Evolutionary conservation across 2,888 invertebrate species (phyloP).

Genomic region (Ametastegia equiseti): DNA sequence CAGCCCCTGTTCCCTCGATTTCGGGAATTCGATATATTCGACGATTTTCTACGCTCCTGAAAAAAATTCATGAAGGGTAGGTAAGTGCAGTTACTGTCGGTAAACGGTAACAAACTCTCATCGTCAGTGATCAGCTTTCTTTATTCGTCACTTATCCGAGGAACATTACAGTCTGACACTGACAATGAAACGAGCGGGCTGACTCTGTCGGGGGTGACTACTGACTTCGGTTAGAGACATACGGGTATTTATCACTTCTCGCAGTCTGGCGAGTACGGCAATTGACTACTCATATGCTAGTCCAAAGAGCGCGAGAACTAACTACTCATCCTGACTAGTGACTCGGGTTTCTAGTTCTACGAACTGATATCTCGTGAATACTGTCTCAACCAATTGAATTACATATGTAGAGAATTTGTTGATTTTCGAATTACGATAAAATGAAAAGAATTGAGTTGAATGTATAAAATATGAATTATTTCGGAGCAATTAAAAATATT

Average conservation of each 20-base stretch:
- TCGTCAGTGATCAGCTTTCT: background rate
- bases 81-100: background rate
- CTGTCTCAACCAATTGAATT: too few relatives aligned
- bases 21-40: slow-evolving; percentile 54
- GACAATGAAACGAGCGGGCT: too few relatives aligned
- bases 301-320: background rate
- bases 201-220: too few relatives aligned
- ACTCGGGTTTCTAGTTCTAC: too few relatives aligned
- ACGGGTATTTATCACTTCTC: background rate
- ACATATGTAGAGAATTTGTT: too few relatives aligned
- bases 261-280: background rate
- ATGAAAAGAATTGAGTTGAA: background rate
- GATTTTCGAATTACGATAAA: background rate
- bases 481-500: too few relatives aligned
- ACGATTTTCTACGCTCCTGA: slow-evolving; percentile 60
- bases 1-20: slow-evolving; percentile 57
- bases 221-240: too few relatives aligned
- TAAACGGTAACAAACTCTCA: background rate
- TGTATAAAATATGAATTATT: background rate
- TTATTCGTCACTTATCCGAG: too few relatives aligned
- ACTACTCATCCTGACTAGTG: background rate
- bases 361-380: too few relatives aligned
- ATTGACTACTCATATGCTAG: background rate
- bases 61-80: too few relatives aligned
- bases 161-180: too few relatives aligned